Evolutionary conservation across 1,140 invertebrate species (phyloP).

Genomic region (Trichonephila inaurata): DNA sequence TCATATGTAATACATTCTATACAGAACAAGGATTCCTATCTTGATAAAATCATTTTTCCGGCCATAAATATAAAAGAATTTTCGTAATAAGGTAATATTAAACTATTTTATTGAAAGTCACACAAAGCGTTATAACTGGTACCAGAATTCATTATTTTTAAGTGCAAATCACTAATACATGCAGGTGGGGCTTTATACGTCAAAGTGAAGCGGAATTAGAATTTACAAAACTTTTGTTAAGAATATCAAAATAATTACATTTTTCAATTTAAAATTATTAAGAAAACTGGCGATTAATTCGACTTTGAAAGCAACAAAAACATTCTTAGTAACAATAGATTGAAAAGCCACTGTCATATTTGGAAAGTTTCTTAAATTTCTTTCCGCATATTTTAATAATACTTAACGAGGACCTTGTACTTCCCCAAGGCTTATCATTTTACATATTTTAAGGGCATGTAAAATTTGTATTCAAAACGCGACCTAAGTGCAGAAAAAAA

Average conservation of each 20-base stretch:
- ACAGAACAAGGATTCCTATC: no score
- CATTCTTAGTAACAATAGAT: neutral
- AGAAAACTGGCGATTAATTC: neutral
- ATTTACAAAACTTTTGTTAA: neutral
- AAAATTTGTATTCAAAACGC: slow-evolving; percentile 24
- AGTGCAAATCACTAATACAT: no score
- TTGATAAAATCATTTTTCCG: no score
- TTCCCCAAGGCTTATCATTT: slow-evolving; percentile 22
- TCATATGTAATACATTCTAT: no score
- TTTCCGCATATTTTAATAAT: neutral
- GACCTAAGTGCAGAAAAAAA: neutral
- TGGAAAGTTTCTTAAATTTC: slow-evolving; percentile 1
- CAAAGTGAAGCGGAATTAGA: neutral
- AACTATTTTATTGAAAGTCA: no score
- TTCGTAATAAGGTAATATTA: no score
- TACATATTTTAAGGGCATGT: slow-evolving; percentile 3
- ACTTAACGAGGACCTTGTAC: slow-evolving; percentile 44
- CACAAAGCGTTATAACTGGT: no score
- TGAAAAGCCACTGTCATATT: slow-evolving; percentile 6
- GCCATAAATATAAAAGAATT: no score
- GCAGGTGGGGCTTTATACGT: no score
- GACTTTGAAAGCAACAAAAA: neutral
- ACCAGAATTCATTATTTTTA: no score
- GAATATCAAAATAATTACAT: neutral
- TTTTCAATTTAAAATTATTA: neutral